These are phyloP conservation scores for Imbricaverruca yamaguchii DNA, from an alignment of 2,888 invertebrate species.

Conservation along the genomic window DNA sequence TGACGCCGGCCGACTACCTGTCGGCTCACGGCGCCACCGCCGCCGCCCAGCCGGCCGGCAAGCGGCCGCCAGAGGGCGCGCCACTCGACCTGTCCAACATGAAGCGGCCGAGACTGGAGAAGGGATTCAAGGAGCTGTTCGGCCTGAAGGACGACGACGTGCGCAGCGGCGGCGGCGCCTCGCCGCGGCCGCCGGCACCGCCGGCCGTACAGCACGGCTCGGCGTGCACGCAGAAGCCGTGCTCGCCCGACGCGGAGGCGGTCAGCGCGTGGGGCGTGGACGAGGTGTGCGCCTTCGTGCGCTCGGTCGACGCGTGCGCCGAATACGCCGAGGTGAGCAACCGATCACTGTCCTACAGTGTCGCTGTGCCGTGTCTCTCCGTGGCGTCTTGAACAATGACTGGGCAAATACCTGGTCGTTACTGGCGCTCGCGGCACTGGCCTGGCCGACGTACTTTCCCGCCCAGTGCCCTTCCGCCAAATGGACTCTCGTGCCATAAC, in stretches of 20 bases:
- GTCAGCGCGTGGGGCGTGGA: slow-evolving; percentile 58
- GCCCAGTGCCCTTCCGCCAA: not conserved
- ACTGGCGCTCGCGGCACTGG: no score
- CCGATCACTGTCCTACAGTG: slow-evolving; percentile 50
- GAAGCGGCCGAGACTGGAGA: slow-evolving; percentile 73
- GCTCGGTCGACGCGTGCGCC: slow-evolving; percentile 94
- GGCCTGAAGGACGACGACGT: slow-evolving; percentile 81
- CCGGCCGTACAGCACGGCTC: slow-evolving; percentile 72
- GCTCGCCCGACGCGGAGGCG: slow-evolving; percentile 83
- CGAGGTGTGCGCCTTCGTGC: slow-evolving; percentile 83
- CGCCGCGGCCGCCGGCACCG: slow-evolving; percentile 83
- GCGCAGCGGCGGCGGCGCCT: slow-evolving; percentile 81
- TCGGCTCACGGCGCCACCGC: slow-evolving; percentile 53
- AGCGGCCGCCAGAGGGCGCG: slow-evolving; percentile 72
- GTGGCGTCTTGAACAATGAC: not conserved
- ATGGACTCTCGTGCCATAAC: not conserved
- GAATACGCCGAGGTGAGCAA: slow-evolving; percentile 88
- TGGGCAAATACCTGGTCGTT: not conserved
- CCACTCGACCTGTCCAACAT: slow-evolving; percentile 49
- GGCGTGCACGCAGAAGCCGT: slow-evolving; percentile 91
- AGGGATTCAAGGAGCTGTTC: slow-evolving; percentile 79
- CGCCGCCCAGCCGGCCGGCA: slow-evolving; percentile 72
- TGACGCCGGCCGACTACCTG: slow-evolving; percentile 82
- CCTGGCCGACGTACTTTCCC: no score
- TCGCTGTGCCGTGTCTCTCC: not conserved